Percentiles rank a stretch among this genome's conserved stretches.
Evolutionary conservation across 1,140 invertebrate genomes (phyloP).

Genomic region (Alviniconcha marisindica): DNA sequence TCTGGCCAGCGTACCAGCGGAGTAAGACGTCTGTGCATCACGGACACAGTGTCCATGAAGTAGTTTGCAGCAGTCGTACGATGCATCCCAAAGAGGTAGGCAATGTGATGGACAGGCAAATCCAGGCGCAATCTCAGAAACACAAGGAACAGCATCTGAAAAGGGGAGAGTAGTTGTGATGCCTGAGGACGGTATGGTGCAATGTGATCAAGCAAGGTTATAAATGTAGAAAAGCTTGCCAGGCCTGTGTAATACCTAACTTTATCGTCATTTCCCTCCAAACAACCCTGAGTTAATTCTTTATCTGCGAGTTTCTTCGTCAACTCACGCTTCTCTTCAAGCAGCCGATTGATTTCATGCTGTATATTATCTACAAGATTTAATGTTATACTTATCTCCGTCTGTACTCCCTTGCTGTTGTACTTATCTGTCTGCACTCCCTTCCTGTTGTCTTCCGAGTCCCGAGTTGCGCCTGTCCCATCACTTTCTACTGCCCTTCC

Average conservation of each 20-base stretch:
- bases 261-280: not conserved
- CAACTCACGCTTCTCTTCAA: slow-evolving; percentile 17
- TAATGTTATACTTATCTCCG: not conserved
- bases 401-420: too few species aligned
- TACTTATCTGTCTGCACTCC: too few species aligned
- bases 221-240: not conserved
- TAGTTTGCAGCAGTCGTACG: slow-evolving; percentile 30
- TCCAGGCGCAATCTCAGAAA: slow-evolving; percentile 29
- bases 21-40: slow-evolving; percentile 39
- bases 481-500: too few species aligned
- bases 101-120: slow-evolving; percentile 19
- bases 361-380: not conserved
- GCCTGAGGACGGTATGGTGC: not conserved
- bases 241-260: slow-evolving; percentile 10
- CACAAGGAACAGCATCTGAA: not conserved
- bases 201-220: not conserved
- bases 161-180: not conserved
- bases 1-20: slow-evolving; percentile 50
- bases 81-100: slow-evolving; percentile 35
- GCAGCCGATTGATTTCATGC: not conserved
- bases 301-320: not conserved
- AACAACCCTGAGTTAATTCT: not conserved
- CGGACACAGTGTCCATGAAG: slow-evolving; percentile 39
- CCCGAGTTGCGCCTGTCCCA: too few species aligned
- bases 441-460: too few species aligned